These are phyloP conservation scores for Galaxea fascicularis DNA, from an alignment of 92 coral and sea anemone species.

Conservation along the genomic window DNA sequence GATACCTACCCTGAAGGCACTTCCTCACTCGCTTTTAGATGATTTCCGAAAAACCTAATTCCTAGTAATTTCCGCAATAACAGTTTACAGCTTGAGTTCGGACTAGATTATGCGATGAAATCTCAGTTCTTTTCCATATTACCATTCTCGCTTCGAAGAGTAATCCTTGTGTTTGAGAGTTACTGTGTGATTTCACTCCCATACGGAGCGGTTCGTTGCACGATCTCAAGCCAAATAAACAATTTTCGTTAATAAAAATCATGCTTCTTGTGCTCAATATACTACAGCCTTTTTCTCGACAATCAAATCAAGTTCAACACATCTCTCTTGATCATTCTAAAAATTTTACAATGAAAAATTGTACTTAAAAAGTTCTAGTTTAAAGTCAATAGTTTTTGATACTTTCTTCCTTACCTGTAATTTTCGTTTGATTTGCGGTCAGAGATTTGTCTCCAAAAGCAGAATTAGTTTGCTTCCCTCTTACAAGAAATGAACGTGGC, in stretches of 20 bases:
- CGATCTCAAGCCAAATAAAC: neutral
- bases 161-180: constrained; percentile 41
- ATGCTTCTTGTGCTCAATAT: neutral
- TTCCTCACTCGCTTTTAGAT: neutral
- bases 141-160: constrained; percentile 34
- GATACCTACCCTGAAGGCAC: constrained; percentile 1
- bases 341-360: neutral
- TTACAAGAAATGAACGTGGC: constrained; percentile 90
- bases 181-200: constrained; percentile 43
- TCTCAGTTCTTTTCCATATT: neutral
- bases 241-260: neutral
- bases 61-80: neutral
- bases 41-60: neutral
- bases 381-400: neutral
- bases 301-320: constrained; percentile 33
- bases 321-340: neutral
- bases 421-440: constrained; percentile 17
- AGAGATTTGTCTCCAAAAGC: constrained; percentile 21
- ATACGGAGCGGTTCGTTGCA: neutral
- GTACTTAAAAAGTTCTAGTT: neutral
- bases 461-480: constrained; percentile 61
- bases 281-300: neutral
- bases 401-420: constrained; percentile 46
- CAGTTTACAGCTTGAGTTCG: neutral
- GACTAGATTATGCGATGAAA: neutral